Base-by-base conservation (phyloP, 2,797 vertebrate species). In the Anabas testudineus region DNA sequence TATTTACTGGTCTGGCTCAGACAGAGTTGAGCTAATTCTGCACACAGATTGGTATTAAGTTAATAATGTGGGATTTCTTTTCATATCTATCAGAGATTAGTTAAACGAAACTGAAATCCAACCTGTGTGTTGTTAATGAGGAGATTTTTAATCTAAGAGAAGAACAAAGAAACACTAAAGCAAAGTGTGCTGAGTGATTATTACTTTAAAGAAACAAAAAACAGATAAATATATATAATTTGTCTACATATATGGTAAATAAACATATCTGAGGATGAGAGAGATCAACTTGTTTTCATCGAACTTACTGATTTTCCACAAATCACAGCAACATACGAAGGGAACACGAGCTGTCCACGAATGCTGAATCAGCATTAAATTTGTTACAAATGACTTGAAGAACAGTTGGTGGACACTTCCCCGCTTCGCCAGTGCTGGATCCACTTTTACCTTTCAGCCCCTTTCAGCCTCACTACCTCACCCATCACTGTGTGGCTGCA, bases 1-100 rank as follows among this genome's bases (percentile, higher is more conserved):
- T 88, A 89, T 93, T 92, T 91, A 88, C 74, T 52, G 82, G 37
- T 57, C 58, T 52, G 74, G 85, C 87, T 76, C 92, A 91, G 82
- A 70, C 80, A 63, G 74, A 64, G 60, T 19, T 2, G 48, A 26
- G 66, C 49, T 82, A 59, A 82, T 81, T 80, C 80, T 36, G 42
- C 67, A 63, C 56, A n/a, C 37, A 84, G 80, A 80, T 69, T 79
- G 67, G 47, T 18, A 72, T 80, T 85, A 83, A 85, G 22, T 37
- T 56, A 55, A 86, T 87, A 60, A 78, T 54, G 47, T 0, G 14
- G 49, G 59, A 4, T 66, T 53, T 68, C 70, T 77, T 66, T 76
- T 48, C 8, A 3, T 26, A 64, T 49, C 26, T 42, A 37, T 34
- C n/a, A n/a, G n/a, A n/a, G n/a, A n/a, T n/a, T n/a, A n/a, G n/a